These are phyloP conservation scores for Entomobrya multifasciata DNA, from an alignment of 2,888 invertebrate genomes.

Conservation along the genomic window DNA sequence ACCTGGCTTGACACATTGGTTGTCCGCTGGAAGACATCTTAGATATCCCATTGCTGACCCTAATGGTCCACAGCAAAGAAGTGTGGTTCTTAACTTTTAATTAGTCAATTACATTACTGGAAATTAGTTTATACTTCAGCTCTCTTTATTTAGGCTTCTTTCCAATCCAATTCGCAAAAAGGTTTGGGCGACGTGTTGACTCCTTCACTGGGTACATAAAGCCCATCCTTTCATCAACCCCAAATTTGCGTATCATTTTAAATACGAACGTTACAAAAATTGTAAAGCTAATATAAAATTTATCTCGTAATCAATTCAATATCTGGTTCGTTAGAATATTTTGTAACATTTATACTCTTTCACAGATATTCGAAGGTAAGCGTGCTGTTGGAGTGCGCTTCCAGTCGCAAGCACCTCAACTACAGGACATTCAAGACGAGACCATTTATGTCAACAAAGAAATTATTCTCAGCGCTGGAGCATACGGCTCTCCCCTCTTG, in stretches of 20 bases:
- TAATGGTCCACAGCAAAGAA: constrained; percentile 68
- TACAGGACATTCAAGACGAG: background rate
- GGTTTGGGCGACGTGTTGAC: background rate
- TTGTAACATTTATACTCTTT: background rate
- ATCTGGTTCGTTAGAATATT: too few species aligned
- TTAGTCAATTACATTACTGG: too few species aligned
- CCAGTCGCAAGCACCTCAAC: background rate
- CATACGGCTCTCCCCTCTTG: constrained; percentile 13
- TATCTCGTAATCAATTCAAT: too few species aligned
- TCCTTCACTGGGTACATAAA: constrained; percentile 27
- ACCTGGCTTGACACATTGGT: constrained; percentile 58
- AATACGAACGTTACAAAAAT: constrained; percentile 26
- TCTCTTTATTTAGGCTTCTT: too few species aligned
- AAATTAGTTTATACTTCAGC: too few species aligned
- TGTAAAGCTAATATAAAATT: constrained; percentile 14
- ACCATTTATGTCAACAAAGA: constrained; percentile 44
- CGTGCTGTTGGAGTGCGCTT: background rate
- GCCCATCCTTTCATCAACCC: background rate
- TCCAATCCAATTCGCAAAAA: background rate
- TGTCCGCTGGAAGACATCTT: constrained; percentile 58
- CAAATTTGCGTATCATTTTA: constrained; percentile 6
- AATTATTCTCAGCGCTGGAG: constrained; percentile 56
- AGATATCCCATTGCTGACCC: constrained; percentile 64
- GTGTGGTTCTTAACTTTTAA: too few species aligned
- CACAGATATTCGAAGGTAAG: background rate